These are phyloP conservation scores for Cecidostiba fungosa DNA, from an alignment of 2,888 invertebrate species.

Conservation along the genomic window DNA sequence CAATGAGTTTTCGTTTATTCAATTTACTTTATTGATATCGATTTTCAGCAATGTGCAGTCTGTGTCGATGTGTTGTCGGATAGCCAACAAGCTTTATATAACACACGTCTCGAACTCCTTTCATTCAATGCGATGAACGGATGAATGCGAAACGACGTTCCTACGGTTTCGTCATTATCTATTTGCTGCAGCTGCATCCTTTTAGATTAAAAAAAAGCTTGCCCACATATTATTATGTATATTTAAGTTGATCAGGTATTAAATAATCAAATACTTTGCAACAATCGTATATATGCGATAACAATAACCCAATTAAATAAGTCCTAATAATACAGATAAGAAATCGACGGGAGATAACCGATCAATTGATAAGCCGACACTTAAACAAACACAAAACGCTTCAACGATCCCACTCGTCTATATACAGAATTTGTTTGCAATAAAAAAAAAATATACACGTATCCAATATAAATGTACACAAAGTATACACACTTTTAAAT, in stretches of 20 bases:
- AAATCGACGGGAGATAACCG: too few relatives aligned
- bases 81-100: neutral
- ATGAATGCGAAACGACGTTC: neutral
- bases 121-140: neutral
- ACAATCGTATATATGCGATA: too few relatives aligned
- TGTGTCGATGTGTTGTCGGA: neutral
- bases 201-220: too few relatives aligned
- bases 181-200: too few relatives aligned
- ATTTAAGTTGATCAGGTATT: too few relatives aligned
- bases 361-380: too few relatives aligned
- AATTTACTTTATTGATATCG: conserved; percentile 2
- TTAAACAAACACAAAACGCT: neutral
- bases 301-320: too few relatives aligned
- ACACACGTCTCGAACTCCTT: neutral
- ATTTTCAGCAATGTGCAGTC: neutral
- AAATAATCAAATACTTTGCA: too few relatives aligned
- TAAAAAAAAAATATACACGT: neutral
- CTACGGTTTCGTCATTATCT: neutral
- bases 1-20: neutral
- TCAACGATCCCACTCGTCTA: too few relatives aligned
- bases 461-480: neutral
- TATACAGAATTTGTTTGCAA: too few relatives aligned
- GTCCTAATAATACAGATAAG: too few relatives aligned
- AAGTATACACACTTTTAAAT: conserved; percentile 1
- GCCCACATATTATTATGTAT: too few relatives aligned